Base-by-base conservation (phyloP, 2,888 invertebrate species). In the Agriopis aurantiaria region DNA sequence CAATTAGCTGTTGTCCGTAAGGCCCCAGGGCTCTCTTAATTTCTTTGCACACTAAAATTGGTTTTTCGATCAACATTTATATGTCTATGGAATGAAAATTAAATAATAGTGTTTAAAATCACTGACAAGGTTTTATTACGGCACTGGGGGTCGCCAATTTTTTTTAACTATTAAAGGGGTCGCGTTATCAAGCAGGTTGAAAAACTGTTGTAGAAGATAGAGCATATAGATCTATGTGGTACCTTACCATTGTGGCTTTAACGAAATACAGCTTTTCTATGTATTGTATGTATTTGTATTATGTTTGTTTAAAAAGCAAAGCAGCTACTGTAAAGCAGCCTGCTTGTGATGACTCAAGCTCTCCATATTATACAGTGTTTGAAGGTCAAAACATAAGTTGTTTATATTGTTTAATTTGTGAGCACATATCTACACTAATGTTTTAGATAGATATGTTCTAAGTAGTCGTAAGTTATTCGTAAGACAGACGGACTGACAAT, bases 381-480 rank as follows among this genome's bases (percentile, higher is more conserved):
- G 66, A 55, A 60, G 11, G 62, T 68, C 52, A 55, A 52, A 68
- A 56, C 23, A 41, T 55, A 61, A 48, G 40, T 55, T 60, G 40
- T 60, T 55, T 52, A 52, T 59, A 66, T 61, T 55, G 48, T 60
- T 69, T 65, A 46, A 52, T 61, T 69, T 63, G 61, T 61, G 62
- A 53, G 58, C 53, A 57, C 62, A 70, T 66, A 59, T 71, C 66
- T 63, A 49, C 60, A 58, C 61, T 65, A 55, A 66, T 55, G 49
- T 67, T 63, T 63, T 66, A 71, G 66, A 63, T 71, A 69, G 45
- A 63, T 63, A 59, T 46, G 43, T 63, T 63, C 66, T 72, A 64
- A 53, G 69, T 75, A 75, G 73, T 69, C 51, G 62, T 75, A 73
- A 73, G 73, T 69, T 71, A 69, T 65, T 59, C 57, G 41, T 71